Conservation (phyloP, 2,113 vertebrate species). For the Apodemus speciosus region DNA sequence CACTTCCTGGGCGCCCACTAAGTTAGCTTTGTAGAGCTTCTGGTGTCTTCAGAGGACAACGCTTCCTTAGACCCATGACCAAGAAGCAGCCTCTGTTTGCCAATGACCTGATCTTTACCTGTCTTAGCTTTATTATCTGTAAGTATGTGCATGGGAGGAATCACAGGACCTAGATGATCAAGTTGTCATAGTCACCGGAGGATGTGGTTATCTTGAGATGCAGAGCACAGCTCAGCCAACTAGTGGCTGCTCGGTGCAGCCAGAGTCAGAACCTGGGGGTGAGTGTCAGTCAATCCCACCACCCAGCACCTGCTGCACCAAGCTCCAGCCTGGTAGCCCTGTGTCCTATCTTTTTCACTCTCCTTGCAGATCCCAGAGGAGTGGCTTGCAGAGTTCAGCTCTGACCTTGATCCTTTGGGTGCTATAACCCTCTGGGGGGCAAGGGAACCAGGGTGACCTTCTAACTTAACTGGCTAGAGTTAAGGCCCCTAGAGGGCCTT, state of each 20-base stretch:
- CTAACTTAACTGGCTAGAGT: rapidly evolving
- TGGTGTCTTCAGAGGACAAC: not conserved
- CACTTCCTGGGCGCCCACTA: not conserved
- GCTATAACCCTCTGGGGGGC: not conserved
- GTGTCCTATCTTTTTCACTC: not conserved
- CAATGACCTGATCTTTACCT: not conserved
- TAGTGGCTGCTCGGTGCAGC: not conserved
- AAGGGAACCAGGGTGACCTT: not conserved
- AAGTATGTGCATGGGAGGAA: not conserved
- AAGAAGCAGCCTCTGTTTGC: not conserved
- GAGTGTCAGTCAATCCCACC: rapidly evolving
- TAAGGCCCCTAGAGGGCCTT: not conserved
- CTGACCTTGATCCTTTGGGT: not conserved
- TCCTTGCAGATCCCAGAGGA: not conserved
- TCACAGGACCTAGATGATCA: not conserved
- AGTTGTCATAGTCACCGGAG: not conserved
- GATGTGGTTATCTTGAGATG: not conserved
- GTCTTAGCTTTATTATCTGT: not conserved
- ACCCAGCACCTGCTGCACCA: not conserved
- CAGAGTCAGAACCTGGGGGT: not conserved
- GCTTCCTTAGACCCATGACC: not conserved
- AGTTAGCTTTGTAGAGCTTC: not conserved
- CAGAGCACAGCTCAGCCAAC: not conserved
- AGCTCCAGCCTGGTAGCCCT: not conserved
- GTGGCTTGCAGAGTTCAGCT: too few relatives aligned